Conservation (phyloP, 92 coral and sea anemone species). For the Blastomussa wellsi region DNA sequence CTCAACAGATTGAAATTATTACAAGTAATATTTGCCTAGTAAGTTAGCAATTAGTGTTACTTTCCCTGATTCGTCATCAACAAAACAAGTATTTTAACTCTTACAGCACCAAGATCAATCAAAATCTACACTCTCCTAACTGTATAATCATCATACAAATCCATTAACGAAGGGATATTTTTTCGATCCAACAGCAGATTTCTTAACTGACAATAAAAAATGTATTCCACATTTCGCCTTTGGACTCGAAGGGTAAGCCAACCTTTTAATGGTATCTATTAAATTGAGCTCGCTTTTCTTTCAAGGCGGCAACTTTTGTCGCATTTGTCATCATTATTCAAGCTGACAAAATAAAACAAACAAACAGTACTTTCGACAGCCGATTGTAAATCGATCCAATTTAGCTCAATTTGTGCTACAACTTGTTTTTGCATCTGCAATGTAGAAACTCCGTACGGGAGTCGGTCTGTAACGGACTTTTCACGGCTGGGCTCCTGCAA, state of each 20-base stretch:
- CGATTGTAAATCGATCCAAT: not conserved
- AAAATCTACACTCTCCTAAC: not conserved
- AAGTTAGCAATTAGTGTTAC: not conserved
- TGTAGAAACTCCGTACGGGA: no score
- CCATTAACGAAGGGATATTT: not conserved
- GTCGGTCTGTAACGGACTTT: no score
- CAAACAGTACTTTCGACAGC: not conserved
- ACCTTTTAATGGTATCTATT: no score
- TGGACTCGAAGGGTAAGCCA: no score
- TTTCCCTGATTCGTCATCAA: not conserved
- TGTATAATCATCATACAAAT: not conserved
- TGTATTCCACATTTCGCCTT: not conserved
- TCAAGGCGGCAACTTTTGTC: not conserved
- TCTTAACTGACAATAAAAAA: no score
- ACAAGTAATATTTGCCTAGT: not conserved
- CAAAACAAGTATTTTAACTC: not conserved
- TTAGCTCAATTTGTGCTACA: not conserved
- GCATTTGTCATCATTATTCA: not conserved
- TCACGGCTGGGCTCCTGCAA: no score
- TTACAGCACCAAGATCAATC: not conserved
- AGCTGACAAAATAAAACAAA: not conserved
- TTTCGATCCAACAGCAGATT: not conserved
- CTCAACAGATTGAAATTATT: not conserved
- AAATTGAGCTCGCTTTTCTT: not conserved
- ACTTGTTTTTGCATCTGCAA: no score